A percentile compares a stretch with the other conserved stretches of the same genome.
These are phyloP conservation scores for Sebastes oblongus DNA, from an alignment of 2,797 vertebrate genomes.

Conservation along the genomic window DNA sequence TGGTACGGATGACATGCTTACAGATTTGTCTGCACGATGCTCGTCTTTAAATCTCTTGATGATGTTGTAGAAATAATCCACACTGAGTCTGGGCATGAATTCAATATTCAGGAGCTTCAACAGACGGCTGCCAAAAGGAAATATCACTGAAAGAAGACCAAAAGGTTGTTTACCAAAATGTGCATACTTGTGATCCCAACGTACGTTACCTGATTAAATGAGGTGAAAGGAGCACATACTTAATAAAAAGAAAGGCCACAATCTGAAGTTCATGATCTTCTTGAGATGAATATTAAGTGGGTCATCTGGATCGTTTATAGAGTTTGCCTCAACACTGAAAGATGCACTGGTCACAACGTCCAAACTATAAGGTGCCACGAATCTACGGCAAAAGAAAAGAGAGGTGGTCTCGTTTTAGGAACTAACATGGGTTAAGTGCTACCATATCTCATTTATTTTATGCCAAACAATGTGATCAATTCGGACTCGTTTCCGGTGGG, in stretches of 20 bases:
- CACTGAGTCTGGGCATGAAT: conserved; percentile 34
- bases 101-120: conserved; percentile 69
- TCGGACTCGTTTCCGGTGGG: no score
- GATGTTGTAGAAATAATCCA: conserved; percentile 75
- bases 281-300: conserved; percentile 77
- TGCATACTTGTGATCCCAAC: neutral
- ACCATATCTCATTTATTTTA: neutral
- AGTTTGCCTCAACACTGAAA: conserved; percentile 84
- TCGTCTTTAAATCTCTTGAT: conserved; percentile 81
- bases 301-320: conserved; percentile 84
- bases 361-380: conserved; percentile 84
- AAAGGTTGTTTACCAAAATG: neutral
- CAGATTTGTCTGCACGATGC: conserved; percentile 34
- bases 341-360: conserved; percentile 85
- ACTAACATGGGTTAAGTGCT: neutral
- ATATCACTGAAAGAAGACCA: conserved; percentile 67
- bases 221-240: conserved; percentile 55
- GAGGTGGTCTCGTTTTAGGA: neutral
- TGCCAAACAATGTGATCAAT: neutral
- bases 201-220: neutral
- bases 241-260: conserved; percentile 42
- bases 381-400: conserved; percentile 59
- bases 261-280: conserved; percentile 77
- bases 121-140: conserved; percentile 68
- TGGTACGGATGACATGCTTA: conserved; percentile 20